Conservation (phyloP, 2,888 invertebrate genomes). For the Anoplius nigerrimus region DNA sequence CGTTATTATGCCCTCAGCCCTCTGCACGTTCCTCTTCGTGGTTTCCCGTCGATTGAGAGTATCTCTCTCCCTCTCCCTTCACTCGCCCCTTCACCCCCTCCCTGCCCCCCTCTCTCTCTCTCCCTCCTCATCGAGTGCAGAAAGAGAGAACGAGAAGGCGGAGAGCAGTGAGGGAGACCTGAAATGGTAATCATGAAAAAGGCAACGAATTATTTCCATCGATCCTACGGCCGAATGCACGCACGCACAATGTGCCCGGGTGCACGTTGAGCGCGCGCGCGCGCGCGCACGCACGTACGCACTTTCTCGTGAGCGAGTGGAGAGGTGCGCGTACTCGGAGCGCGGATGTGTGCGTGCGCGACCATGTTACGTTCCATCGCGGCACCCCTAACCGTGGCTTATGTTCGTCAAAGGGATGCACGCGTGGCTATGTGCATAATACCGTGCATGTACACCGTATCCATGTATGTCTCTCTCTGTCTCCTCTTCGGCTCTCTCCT, state of each 20-base stretch:
- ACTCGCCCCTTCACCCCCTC: slow-evolving; percentile 10
- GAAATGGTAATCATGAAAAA: slow-evolving; percentile 63
- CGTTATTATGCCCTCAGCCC: slow-evolving; percentile 50
- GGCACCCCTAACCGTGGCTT: slow-evolving; percentile 60
- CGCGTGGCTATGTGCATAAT: slow-evolving; percentile 59
- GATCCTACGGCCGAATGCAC: slow-evolving; percentile 56
- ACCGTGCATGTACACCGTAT: slow-evolving; percentile 34
- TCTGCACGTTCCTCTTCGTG: slow-evolving; percentile 56
- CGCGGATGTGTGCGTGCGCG: slow-evolving; percentile 30
- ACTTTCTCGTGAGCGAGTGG: background rate
- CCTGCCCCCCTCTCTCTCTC: slow-evolving; percentile 13
- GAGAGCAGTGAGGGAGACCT: slow-evolving; percentile 27
- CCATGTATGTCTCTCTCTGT: background rate
- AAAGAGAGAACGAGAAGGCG: slow-evolving; percentile 16
- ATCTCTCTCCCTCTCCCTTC: slow-evolving; percentile 30
- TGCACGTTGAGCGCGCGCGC: background rate
- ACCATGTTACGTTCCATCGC: slow-evolving; percentile 50
- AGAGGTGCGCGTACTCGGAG: slow-evolving; percentile 6
- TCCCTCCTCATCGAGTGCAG: slow-evolving; percentile 17
- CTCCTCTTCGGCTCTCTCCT: background rate
- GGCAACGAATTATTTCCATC: slow-evolving; percentile 69
- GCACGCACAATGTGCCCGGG: slow-evolving; percentile 31
- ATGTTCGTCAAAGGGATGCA: slow-evolving; percentile 63
- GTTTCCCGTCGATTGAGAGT: slow-evolving; percentile 61
- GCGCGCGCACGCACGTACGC: slow-evolving; percentile 7